These are phyloP conservation scores for Bostrychus sinensis DNA, from an alignment of 2,113 vertebrate genomes.

Conservation along the genomic window DNA sequence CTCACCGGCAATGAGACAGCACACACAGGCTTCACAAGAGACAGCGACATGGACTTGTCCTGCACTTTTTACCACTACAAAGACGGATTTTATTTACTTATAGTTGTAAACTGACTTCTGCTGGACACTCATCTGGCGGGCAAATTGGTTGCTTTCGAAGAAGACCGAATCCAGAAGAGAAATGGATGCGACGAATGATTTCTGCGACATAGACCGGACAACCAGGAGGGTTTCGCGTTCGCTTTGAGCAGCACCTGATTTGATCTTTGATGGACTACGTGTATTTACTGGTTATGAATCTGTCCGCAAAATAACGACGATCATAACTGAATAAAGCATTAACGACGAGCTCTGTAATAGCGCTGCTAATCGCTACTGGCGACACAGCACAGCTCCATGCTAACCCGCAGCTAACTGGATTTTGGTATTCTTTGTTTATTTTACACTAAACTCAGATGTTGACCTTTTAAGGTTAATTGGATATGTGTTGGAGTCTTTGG, in stretches of 20 bases:
- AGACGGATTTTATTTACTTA: slow-evolving; percentile 40
- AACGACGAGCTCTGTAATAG: background rate
- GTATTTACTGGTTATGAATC: background rate
- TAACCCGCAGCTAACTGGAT: slow-evolving; percentile 37
- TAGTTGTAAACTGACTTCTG: background rate
- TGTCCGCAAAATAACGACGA: background rate
- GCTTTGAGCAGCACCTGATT: slow-evolving; percentile 15
- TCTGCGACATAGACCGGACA: slow-evolving; percentile 69
- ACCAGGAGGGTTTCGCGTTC: slow-evolving; percentile 30
- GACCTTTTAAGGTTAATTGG: background rate
- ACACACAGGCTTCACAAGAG: slow-evolving; percentile 59
- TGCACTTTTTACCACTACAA: slow-evolving; percentile 24
- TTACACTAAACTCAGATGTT: background rate
- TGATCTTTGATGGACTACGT: background rate
- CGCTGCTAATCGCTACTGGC: slow-evolving; percentile 22
- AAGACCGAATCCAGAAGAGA: slow-evolving; percentile 34
- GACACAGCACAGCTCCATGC: slow-evolving; percentile 27
- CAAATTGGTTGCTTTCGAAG: background rate
- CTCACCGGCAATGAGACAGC: slow-evolving; percentile 79
- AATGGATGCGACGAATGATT: slow-evolving; percentile 56
- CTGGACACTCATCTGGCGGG: background rate
- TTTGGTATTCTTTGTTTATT: slow-evolving; percentile 39
- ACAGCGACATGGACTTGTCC: slow-evolving; percentile 51
- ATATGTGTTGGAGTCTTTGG: background rate
- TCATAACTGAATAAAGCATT: background rate